Base-by-base conservation (phyloP, 2,797 vertebrate species). In the Sebastes goodei region DNA sequence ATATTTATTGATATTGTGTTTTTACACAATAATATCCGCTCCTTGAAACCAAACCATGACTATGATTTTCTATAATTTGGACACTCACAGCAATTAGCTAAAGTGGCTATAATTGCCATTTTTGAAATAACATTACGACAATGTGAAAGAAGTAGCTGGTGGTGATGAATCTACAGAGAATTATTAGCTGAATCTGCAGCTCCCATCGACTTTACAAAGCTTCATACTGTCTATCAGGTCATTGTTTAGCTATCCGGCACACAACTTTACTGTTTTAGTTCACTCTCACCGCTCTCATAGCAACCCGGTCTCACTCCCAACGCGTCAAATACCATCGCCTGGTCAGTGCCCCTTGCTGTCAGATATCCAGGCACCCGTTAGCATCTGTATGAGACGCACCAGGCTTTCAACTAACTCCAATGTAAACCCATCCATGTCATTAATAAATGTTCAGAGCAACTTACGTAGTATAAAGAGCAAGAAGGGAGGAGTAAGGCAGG, bases 301-400 rank as follows among this genome's bases (percentile, higher is more conserved):
- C 42, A 46, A 46, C 15, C 1, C 0, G 0, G 42, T 0, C 7
- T 46, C 42, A 46, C 14, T 17, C 42, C 38, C 14, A 42, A 42
- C 1, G 0, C 14, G 2, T 15, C 38, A 42, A 0, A 46, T 20
- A 49, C 46, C 46, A 4, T 20, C 7, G 7, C 46, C 2, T 46
- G 15, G 1, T 46, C 42, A 17, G 42, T 8, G 42, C 42, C 15
- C 42, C 42, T 17, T 46, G 15, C 42, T 46, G 42, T 46, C 42
- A 0, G 42, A 46, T 46, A 46, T 46, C 15, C 1, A 17, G 15
- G 42, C 15, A 46, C 7, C 15, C 3, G 0, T 46, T 46, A 7
- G 42, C 3, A 20, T 20, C 46, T 20, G 7, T 49, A 49, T 46
- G 15, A 46, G 15, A 46, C 0, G 1, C 42, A 46, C 3, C 0